A percentile compares a stretch with the other conserved stretches of the same genome.
Conservation (phyloP, 2,797 vertebrate genomes). For the Craterocephalus amniculus region DNA sequence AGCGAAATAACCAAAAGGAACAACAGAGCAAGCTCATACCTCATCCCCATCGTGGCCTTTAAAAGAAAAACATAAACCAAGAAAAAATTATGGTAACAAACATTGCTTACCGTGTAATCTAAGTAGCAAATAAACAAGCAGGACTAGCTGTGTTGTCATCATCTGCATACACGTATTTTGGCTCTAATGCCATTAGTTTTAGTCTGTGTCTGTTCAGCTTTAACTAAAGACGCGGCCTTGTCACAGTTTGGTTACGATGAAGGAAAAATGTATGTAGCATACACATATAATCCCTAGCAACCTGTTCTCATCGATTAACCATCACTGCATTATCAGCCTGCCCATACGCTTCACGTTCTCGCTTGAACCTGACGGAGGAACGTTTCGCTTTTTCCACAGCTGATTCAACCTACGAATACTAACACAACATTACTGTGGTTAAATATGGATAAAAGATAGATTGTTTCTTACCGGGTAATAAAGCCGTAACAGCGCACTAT, state of each 20-base stretch:
- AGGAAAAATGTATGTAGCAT: background rate
- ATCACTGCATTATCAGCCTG: background rate
- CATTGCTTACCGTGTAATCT: background rate
- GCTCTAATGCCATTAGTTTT: background rate
- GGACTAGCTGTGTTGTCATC: background rate
- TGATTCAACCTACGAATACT: background rate
- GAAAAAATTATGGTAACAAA: background rate
- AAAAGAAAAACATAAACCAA: constrained; percentile 15
- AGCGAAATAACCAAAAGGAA: constrained; percentile 59
- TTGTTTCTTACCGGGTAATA: constrained; percentile 35
- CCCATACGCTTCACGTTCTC: background rate
- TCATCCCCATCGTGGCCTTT: constrained; percentile 64
- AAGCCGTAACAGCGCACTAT: background rate
- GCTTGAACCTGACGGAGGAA: background rate
- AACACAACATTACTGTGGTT: background rate
- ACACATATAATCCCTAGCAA: background rate
- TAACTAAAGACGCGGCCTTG: fast-evolving
- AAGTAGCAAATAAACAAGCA: background rate
- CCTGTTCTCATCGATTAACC: background rate
- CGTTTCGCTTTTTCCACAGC: background rate
- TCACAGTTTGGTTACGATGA: background rate
- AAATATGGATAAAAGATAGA: background rate
- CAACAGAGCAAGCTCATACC: constrained; percentile 38
- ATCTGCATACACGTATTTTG: background rate
- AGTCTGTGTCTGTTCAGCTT: background rate